Evolutionary conservation across 2,113 vertebrate species (phyloP).

Genomic region (Solenodon paradoxus): DNA sequence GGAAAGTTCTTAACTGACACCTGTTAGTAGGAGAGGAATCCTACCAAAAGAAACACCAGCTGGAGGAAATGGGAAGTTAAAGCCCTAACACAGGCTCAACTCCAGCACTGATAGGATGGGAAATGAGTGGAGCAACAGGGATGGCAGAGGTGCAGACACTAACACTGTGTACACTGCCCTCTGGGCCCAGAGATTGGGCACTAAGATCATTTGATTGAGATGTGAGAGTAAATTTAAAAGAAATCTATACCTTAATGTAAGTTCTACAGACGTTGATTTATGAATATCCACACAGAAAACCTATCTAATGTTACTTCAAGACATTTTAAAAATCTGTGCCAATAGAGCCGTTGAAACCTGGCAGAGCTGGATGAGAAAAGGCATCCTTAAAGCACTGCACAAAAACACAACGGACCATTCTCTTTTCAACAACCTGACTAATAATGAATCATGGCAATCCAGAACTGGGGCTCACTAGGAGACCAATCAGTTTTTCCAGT

Average conservation of each 20-base stretch:
- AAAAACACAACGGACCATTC: not conserved
- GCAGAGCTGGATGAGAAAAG: not conserved
- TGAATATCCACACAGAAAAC: too few species aligned
- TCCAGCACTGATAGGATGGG: not conserved
- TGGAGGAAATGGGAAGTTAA: not conserved
- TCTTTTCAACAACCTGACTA: not conserved
- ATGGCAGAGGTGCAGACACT: not conserved
- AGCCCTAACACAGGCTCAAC: not conserved
- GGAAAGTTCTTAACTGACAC: not conserved
- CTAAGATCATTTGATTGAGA: not conserved
- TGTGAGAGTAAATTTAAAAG: not conserved
- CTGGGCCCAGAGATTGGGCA: not conserved
- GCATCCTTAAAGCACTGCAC: not conserved
- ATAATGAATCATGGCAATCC: not conserved
- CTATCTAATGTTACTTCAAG: too few species aligned
- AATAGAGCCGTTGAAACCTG: not conserved
- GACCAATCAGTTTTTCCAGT: not conserved
- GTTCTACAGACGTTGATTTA: too few species aligned
- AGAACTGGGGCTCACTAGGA: not conserved
- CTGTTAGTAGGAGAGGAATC: not conserved
- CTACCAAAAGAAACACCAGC: not conserved
- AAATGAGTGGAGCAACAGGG: not conserved
- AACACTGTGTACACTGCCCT: not conserved
- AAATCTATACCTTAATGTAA: too few species aligned
- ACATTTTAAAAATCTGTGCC: not conserved